Percentiles rank a stretch among this genome's conserved stretches.
These are phyloP conservation scores for Nannobrachium achirus DNA, from an alignment of 2,113 vertebrate genomes.

Conservation along the genomic window DNA sequence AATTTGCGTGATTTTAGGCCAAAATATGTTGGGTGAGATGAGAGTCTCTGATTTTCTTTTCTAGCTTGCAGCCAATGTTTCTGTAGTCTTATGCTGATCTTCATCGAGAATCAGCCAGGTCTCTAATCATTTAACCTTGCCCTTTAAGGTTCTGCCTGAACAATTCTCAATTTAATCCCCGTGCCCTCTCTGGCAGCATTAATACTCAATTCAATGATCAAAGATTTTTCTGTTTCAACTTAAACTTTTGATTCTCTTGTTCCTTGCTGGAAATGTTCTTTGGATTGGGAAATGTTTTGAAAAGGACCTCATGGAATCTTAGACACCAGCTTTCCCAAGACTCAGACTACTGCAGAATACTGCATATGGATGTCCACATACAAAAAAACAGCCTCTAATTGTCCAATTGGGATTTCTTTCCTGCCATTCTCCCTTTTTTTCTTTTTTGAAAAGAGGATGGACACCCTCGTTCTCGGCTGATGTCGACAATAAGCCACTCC, in stretches of 20 bases:
- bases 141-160: conserved; percentile 1
- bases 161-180: conserved; percentile 25
- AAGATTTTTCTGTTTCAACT: conserved; percentile 9
- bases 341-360: neutral
- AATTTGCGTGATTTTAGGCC: too few species aligned
- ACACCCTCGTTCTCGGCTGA: neutral
- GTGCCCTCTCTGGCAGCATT: conserved; percentile 1
- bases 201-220: conserved; percentile 45
- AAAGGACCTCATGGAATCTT: neutral
- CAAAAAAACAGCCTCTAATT: neutral
- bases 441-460: neutral
- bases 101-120: neutral
- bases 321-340: neutral
- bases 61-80: neutral
- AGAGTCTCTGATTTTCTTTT: neutral
- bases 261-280: neutral
- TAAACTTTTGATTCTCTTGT: conserved; percentile 4
- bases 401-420: too few species aligned
- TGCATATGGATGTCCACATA: conserved; percentile 9
- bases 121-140: neutral
- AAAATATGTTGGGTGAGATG: too few species aligned
- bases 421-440: neutral
- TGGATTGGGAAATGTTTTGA: conserved; percentile 2
- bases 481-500: too few species aligned
- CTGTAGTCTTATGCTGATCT: neutral